Conservation (phyloP, 2,797 vertebrate species). For the Esox masquinongy region DNA sequence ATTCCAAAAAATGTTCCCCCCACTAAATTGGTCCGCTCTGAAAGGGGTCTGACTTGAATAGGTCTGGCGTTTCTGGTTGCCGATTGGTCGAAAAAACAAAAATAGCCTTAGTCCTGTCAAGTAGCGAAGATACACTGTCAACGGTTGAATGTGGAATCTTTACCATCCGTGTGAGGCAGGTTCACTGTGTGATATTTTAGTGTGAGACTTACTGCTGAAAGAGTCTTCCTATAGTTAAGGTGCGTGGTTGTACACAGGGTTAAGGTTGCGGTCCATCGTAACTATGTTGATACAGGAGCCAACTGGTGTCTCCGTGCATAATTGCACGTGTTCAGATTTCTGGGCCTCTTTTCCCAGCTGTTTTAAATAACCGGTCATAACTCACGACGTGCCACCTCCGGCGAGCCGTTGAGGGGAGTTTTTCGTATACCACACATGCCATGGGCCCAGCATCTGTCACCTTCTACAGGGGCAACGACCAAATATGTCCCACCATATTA, state of each 20-base stretch:
- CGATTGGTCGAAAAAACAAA: no score
- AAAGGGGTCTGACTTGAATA: no score
- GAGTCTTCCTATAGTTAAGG: background rate
- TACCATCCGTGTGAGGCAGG: background rate
- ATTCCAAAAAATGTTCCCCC: no score
- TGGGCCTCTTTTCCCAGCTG: background rate
- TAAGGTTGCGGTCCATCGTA: no score
- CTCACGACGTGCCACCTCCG: background rate
- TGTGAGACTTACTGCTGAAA: background rate
- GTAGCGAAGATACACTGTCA: background rate
- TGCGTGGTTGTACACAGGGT: background rate
- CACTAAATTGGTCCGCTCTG: no score
- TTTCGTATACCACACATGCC: background rate
- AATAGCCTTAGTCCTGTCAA: background rate
- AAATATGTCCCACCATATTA: background rate
- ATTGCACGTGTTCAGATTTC: background rate
- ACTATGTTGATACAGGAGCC: background rate
- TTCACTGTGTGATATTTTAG: background rate
- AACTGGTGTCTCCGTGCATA: background rate
- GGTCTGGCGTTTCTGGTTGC: no score
- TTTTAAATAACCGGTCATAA: background rate
- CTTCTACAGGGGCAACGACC: background rate
- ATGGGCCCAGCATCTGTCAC: background rate
- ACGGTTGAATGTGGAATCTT: background rate
- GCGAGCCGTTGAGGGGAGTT: background rate